Evolutionary conservation across 2,888 invertebrate genomes (phyloP), one percentile per base, ranked within the genome.

Genomic region (Lamproptera curius): DNA sequence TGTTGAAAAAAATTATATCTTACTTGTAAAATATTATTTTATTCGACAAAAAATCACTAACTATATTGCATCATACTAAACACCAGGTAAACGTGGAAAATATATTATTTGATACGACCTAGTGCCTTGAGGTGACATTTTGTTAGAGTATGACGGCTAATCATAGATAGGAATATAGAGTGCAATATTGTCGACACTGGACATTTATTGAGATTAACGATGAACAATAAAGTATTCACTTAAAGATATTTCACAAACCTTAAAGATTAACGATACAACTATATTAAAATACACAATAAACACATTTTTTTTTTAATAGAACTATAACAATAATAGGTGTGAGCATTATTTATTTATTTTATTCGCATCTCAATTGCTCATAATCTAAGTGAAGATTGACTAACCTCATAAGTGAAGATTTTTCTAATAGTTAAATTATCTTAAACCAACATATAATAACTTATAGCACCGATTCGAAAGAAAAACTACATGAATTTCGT

Each of bases 171-270:
- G 76, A 73, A 73, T 70, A 57, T 43, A 65, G 59, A 64, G 72
- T 65, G 67, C 67, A 56, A 69, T 78, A 78, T 79, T 79, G 79
- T 80, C 79, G 58, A 66, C 58, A 57, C 75, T 78, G 76, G 79
- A 77, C 75, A 65, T 69, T 23, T 44, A 38, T 17, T 31, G 31
- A 11, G 9, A 11, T 23, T 1, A 40, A 16, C 8, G 16, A 28
- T n/a, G 16, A 31, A 31, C 8, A 28, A 28, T n/a, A 28, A 31
- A 31, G 13, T 31, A 31, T 31, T n/a, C n/a, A 31, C 13, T 31
- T 31, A 3, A 31, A 31, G 13, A 11, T n/a, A n/a, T 11, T 31
- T 31, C 31, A 31, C 31, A 31, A 31, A 31, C 11, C 31, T 31
- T 31, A 31, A 31, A 11, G n/a, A 11, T 11, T 31, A 31, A 31